These are phyloP conservation scores for Torymus tubicola DNA, from an alignment of 2,888 invertebrate genomes.

Conservation along the genomic window DNA sequence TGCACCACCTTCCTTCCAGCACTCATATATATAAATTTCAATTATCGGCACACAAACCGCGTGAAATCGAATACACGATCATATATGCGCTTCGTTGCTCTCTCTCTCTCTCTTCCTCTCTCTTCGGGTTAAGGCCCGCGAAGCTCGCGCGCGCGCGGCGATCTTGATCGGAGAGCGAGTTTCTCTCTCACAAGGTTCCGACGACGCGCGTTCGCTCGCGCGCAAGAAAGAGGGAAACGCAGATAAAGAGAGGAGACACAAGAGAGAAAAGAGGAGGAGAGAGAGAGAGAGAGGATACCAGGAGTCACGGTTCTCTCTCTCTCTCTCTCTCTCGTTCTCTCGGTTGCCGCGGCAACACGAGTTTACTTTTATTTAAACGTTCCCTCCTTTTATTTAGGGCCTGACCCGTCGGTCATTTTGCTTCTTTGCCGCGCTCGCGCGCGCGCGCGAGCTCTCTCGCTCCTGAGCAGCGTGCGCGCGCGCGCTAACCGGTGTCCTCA, in stretches of 20 bases:
- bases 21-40: conserved; percentile 57
- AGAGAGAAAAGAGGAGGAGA: conserved; percentile 12
- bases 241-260: conserved; percentile 43
- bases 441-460: conserved; percentile 33
- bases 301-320: conserved; percentile 45
- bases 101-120: no score
- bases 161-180: conserved; percentile 57
- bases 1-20: conserved; percentile 13
- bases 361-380: conserved; percentile 76
- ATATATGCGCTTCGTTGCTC: conserved; percentile 37
- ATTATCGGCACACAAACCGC: conserved; percentile 54
- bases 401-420: conserved; percentile 72
- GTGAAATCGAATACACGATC: conserved; percentile 58
- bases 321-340: conserved; percentile 20
- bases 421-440: conserved; percentile 65
- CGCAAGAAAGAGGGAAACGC: conserved; percentile 45
- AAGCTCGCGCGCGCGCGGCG: conserved; percentile 31
- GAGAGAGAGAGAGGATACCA: conserved; percentile 31
- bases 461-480: conserved; percentile 48
- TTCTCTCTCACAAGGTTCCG: conserved; percentile 40
- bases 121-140: conserved; percentile 29
- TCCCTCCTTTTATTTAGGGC: conserved; percentile 75
- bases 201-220: conserved; percentile 25
- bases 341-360: conserved; percentile 69
- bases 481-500: conserved; percentile 68